phyloP scores from a whole-genome alignment of 1,140 invertebrate species.

The Episyrphus balteatus region DNA sequence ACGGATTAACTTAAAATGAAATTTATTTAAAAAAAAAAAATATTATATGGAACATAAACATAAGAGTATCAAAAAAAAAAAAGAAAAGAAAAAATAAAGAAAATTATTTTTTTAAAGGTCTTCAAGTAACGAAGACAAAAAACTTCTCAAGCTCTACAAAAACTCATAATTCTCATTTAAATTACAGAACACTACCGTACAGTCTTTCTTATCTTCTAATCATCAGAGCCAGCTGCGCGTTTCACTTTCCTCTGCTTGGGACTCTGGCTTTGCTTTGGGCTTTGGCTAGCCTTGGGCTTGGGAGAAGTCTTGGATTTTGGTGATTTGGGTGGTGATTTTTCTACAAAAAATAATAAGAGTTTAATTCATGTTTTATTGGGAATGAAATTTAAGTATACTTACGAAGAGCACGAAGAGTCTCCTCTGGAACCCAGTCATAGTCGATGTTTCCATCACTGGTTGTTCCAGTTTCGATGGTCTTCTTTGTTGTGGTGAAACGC shows the following conservation, averaged over 20 bases:
- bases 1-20: no score
- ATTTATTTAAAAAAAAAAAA: no score
- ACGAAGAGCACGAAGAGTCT: constrained; percentile 73
- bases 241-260: constrained; percentile 62
- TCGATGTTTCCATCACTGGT: constrained; percentile 87
- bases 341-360: constrained; percentile 37
- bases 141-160: no score
- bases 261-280: constrained; percentile 47
- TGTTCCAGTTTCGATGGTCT: constrained; percentile 65
- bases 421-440: constrained; percentile 95
- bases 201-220: neutral
- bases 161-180: no score
- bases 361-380: constrained; percentile 7
- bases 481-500: constrained; percentile 44
- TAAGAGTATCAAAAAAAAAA: no score
- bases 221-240: constrained; percentile 52
- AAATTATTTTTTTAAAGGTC: no score
- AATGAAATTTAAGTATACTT: constrained; percentile 39
- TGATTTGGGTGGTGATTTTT: constrained; percentile 45
- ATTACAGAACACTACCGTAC: neutral
- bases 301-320: constrained; percentile 40
- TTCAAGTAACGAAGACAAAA: no score
- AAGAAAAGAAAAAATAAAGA: no score
- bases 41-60: no score
- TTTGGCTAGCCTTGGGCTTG: constrained; percentile 30